These are phyloP conservation scores for Trichogramma dendrolimi DNA, from an alignment of 2,888 invertebrate genomes.

Conservation along the genomic window DNA sequence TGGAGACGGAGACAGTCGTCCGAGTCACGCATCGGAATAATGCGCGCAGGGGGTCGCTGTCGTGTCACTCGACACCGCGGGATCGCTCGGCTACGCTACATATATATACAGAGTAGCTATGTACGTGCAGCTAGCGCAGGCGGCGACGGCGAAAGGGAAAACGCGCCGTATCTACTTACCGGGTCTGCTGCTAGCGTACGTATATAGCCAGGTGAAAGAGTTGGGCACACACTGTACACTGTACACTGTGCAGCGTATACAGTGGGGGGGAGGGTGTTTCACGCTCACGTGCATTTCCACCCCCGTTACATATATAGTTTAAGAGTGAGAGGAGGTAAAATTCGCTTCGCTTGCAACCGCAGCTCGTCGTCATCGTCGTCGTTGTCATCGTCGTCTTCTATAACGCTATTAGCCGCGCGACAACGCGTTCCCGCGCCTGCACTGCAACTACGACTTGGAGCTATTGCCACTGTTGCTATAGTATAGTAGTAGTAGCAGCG, in stretches of 20 bases:
- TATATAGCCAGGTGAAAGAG: no score
- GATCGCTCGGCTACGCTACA: no score
- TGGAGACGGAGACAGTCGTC: no score
- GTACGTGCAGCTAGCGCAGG: not conserved
- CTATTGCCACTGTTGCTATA: no score
- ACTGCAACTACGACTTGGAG: no score
- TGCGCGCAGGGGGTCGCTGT: no score
- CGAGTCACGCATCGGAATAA: no score
- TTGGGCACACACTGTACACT: no score
- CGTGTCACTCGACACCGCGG: no score
- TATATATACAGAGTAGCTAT: not conserved
- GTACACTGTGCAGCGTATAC: no score
- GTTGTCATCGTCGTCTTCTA: not conserved
- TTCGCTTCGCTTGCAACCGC: conserved; percentile 19
- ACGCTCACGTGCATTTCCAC: conserved; percentile 5
- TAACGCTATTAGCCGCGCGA: conserved; percentile 1
- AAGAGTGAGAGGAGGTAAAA: conserved; percentile 5
- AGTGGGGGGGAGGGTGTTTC: conserved; percentile 16
- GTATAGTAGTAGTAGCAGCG: no score
- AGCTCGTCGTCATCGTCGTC: conserved; percentile 5
- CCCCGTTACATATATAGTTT: conserved; percentile 2
- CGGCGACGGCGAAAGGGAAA: not conserved
- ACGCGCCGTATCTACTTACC: conserved; percentile 21
- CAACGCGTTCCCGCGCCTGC: no score
- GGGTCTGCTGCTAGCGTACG: conserved; percentile 16